Conservation (phyloP, 2,113 vertebrate species). For the Halichoerus grypus region DNA sequence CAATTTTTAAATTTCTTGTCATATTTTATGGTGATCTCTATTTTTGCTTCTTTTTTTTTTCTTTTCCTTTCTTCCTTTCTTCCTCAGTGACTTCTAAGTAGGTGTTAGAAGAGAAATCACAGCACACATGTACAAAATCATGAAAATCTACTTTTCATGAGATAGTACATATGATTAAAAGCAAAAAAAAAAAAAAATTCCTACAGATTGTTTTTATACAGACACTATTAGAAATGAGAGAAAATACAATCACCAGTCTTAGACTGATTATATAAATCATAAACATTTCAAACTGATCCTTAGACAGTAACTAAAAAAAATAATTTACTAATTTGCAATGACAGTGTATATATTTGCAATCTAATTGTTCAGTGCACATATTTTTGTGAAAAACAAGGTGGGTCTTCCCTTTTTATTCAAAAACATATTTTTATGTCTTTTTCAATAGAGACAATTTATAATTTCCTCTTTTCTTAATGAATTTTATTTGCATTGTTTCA, state of each 20-base stretch:
- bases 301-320: neutral
- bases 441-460: neutral
- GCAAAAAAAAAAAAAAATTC: neutral
- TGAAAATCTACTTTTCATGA: neutral
- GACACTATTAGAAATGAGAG: neutral
- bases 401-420: neutral
- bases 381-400: neutral
- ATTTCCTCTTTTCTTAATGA: neutral
- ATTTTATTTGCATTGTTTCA: neutral
- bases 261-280: neutral
- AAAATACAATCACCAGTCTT: neutral
- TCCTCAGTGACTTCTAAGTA: neutral
- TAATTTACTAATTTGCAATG: neutral
- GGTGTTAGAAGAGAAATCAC: neutral
- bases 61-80: neutral
- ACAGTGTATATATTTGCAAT: neutral
- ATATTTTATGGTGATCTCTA: neutral
- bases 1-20: neutral
- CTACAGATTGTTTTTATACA: neutral
- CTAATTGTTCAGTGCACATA: neutral
- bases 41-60: neutral
- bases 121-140: neutral
- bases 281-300: slow-evolving; percentile 24
- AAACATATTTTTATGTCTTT: neutral
- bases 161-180: neutral